These are phyloP conservation scores for Rhagoletis zephyria DNA, from an alignment of 1,140 invertebrate genomes.

Conservation along the genomic window DNA sequence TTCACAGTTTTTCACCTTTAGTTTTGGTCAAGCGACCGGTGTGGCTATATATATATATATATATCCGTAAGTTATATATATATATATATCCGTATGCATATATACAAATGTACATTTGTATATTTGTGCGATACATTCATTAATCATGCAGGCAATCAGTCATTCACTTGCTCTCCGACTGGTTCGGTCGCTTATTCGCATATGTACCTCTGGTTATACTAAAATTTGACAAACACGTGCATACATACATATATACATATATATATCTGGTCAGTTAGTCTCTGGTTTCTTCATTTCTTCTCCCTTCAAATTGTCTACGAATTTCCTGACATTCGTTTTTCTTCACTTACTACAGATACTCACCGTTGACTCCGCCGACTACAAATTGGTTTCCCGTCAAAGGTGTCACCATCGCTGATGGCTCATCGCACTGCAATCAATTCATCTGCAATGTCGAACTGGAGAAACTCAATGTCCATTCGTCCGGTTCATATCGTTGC, in stretches of 20 bases:
- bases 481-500: constrained; percentile 77
- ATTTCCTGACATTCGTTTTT: constrained; percentile 9
- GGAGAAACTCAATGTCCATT: constrained; percentile 75
- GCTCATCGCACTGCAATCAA: constrained; percentile 78
- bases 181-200: background rate
- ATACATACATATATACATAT: background rate
- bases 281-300: background rate
- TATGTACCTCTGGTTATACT: background rate
- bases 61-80: background rate
- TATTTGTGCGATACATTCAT: too few species aligned
- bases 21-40: too few species aligned
- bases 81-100: background rate
- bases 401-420: constrained; percentile 84
- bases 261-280: background rate
- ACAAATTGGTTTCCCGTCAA: constrained; percentile 73
- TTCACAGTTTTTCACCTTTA: background rate
- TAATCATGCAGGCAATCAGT: constrained; percentile 43
- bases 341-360: constrained; percentile 69
- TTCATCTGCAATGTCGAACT: constrained; percentile 76
- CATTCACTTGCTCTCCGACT: constrained; percentile 1
- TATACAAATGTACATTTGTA: background rate
- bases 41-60: too few species aligned
- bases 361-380: constrained; percentile 71
- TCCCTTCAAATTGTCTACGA: constrained; percentile 19
- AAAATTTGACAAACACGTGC: too few species aligned